Evolutionary conservation across 2,113 vertebrate species (phyloP).

Genomic region (Tyto alba): DNA sequence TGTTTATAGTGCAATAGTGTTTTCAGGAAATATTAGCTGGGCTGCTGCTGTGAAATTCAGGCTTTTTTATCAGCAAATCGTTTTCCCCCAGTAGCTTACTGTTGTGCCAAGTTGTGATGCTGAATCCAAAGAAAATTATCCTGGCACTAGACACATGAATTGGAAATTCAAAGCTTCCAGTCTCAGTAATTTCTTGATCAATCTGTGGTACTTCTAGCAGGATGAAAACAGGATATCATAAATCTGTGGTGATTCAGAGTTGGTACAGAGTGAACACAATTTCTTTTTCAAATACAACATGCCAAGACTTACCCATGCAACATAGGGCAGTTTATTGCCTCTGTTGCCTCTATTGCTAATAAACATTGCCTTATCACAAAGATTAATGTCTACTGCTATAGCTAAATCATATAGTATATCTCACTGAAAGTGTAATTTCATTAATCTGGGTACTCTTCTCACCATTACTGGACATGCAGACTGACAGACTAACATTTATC

Average conservation of each 20-base stretch:
- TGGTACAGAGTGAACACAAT: background rate
- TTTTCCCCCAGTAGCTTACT: background rate
- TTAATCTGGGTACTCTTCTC: background rate
- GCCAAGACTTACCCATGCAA: background rate
- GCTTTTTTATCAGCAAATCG: background rate
- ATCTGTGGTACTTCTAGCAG: background rate
- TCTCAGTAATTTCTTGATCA: background rate
- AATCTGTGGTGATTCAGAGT: background rate
- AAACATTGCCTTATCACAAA: background rate
- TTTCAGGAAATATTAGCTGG: background rate
- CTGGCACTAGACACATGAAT: background rate
- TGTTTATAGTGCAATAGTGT: background rate
- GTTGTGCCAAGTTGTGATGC: background rate
- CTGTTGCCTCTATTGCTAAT: background rate
- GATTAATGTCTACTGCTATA: background rate
- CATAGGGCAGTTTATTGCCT: background rate
- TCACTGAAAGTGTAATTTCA: background rate
- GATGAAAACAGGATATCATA: background rate
- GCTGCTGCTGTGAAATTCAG: conserved; percentile 3
- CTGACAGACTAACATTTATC: background rate
- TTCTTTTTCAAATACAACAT: background rate
- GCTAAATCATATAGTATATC: background rate
- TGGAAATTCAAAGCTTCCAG: background rate
- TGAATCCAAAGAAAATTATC: background rate
- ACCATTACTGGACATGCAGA: background rate